These are phyloP conservation scores for Lampris megalopsis DNA, from an alignment of 2,113 vertebrate genomes.

Conservation along the genomic window DNA sequence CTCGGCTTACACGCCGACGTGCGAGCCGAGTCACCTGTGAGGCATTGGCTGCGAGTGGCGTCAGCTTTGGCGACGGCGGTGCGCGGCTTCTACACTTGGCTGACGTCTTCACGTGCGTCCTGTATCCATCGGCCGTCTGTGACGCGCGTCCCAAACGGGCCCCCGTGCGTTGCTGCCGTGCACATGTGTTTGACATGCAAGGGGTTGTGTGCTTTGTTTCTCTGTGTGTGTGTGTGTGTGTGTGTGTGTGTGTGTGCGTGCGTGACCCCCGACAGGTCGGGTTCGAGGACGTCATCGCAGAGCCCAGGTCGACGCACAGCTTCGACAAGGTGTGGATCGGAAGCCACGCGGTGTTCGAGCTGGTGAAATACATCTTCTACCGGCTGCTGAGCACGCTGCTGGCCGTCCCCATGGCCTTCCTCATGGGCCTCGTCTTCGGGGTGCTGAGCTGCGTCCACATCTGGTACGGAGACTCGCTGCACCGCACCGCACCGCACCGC, in stretches of 20 bases:
- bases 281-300: slow-evolving; percentile 93
- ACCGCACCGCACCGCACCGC: slow-evolving; percentile 7
- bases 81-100: no score
- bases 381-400: slow-evolving; percentile 89
- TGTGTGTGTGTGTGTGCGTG: background rate
- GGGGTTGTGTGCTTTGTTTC: no score
- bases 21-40: no score
- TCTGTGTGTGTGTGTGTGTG: no score
- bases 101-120: no score
- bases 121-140: no score
- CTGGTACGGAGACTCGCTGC: slow-evolving; percentile 90
- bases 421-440: slow-evolving; percentile 88
- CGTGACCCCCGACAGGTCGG: slow-evolving; percentile 81
- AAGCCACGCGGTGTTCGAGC: slow-evolving; percentile 92
- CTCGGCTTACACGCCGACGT: no score
- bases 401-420: slow-evolving; percentile 90
- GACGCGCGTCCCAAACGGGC: no score
- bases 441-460: slow-evolving; percentile 93
- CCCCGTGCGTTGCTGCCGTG: no score
- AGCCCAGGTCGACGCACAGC: slow-evolving; percentile 88
- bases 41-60: no score
- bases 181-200: no score
- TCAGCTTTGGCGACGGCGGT: no score
- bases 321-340: slow-evolving; percentile 95
- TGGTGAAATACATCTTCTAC: slow-evolving; percentile 90